These are phyloP conservation scores for Corythoichthys intestinalis DNA, from an alignment of 2,113 vertebrate species.

Conservation along the genomic window DNA sequence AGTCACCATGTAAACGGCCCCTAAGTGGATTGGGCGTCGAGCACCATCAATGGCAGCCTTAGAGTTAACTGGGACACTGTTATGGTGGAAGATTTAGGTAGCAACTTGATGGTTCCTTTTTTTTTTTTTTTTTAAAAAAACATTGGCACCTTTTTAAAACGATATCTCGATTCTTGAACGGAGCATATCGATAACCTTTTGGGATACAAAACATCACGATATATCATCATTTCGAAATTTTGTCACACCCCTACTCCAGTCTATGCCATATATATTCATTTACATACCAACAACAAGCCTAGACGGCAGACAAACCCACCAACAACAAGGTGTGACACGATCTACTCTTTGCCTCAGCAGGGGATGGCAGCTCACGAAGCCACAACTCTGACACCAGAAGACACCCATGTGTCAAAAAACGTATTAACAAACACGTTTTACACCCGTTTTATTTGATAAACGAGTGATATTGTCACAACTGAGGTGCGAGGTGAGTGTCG, in stretches of 20 bases:
- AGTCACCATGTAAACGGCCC: too few species aligned
- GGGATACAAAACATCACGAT: too few species aligned
- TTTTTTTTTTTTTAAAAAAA: too few species aligned
- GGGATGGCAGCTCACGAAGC: conserved; percentile 17
- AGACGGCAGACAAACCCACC: conserved; percentile 58
- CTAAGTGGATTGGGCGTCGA: too few species aligned
- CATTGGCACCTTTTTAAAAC: too few species aligned
- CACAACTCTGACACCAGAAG: conserved; percentile 27
- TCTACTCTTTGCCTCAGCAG: conserved; percentile 35
- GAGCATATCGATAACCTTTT: too few species aligned
- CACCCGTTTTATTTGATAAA: conserved; percentile 13
- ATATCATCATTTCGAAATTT: too few species aligned
- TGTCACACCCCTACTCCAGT: conserved; percentile 4
- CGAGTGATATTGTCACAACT: conserved; percentile 1
- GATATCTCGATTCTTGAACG: too few species aligned
- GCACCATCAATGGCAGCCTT: too few species aligned
- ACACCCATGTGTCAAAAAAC: conserved; percentile 29
- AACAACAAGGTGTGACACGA: conserved; percentile 62
- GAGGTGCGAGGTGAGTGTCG: conserved; percentile 12
- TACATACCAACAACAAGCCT: conserved; percentile 69
- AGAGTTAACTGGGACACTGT: too few species aligned
- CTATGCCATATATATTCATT: conserved; percentile 42
- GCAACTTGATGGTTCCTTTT: too few species aligned
- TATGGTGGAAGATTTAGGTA: too few species aligned
- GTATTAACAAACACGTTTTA: conserved; percentile 29